Percentiles rank a stretch among this genome's conserved stretches.
Evolutionary conservation across 2,888 invertebrate species (phyloP).

Genomic region (Cantharis nigra): DNA sequence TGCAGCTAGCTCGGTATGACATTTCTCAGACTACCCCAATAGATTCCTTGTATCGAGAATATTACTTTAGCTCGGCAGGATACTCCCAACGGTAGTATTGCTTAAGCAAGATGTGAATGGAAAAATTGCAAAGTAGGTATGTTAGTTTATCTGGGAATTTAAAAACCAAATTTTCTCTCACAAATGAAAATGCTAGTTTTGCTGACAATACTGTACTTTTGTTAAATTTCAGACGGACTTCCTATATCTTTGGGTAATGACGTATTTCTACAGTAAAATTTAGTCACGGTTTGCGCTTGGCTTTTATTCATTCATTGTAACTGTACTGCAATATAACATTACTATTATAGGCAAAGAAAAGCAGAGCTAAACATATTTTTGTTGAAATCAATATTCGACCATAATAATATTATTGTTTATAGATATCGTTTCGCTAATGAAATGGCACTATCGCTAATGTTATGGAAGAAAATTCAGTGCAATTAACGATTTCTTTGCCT

Average conservation of each 20-base stretch:
- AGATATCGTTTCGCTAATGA: too few species aligned
- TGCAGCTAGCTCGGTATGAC: background rate
- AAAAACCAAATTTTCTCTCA: background rate
- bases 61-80: background rate
- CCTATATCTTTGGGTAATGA: background rate
- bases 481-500: too few species aligned
- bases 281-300: background rate
- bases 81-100: background rate
- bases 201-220: background rate
- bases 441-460: too few species aligned
- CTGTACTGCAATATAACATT: background rate
- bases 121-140: background rate
- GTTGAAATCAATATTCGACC: too few species aligned
- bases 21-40: background rate
- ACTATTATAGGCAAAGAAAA: too few species aligned
- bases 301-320: background rate
- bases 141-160: background rate
- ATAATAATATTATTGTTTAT: too few species aligned
- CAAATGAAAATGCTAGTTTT: background rate
- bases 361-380: too few species aligned
- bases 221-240: background rate
- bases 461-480: too few species aligned
- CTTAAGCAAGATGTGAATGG: background rate
- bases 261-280: background rate
- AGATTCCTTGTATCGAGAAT: background rate